phyloP scores from a whole-genome alignment of 2,888 invertebrate species.

The Heliconius cydno region DNA sequence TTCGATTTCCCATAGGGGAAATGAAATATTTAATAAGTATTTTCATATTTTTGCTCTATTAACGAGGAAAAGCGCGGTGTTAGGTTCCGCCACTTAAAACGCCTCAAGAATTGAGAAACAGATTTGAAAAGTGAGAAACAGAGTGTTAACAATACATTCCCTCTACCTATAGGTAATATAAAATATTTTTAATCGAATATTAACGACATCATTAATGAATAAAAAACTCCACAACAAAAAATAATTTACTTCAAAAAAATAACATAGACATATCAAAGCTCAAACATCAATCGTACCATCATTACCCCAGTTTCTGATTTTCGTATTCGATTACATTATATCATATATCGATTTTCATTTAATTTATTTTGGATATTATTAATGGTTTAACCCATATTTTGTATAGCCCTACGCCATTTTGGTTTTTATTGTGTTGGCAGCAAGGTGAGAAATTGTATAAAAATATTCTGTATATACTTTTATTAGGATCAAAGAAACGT shows the following conservation, averaged over 20 bases:
- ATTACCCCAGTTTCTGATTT: constrained; percentile 16
- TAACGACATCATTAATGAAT: too few species aligned
- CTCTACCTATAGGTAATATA: too few species aligned
- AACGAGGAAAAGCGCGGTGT: not conserved
- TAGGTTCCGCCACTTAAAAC: not conserved
- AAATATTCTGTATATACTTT: not conserved
- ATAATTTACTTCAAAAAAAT: not conserved
- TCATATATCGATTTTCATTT: constrained; percentile 25
- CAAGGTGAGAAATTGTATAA: constrained; percentile 2
- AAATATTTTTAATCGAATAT: too few species aligned
- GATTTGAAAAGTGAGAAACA: too few species aligned
- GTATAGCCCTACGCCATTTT: not conserved
- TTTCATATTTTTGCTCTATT: not conserved
- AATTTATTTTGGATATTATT: constrained; percentile 24
- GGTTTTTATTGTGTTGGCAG: not conserved
- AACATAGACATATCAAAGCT: not conserved
- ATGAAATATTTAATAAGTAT: not conserved
- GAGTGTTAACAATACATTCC: too few species aligned
- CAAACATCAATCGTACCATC: constrained; percentile 5
- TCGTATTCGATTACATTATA: constrained; percentile 13
- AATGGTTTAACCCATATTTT: constrained; percentile 20
- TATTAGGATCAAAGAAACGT: not conserved
- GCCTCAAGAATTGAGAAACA: not conserved
- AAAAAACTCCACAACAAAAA: not conserved
- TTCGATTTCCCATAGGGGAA: not conserved